Conservation (phyloP, 2,797 vertebrate genomes). For the Podarcis siculus region DNA sequence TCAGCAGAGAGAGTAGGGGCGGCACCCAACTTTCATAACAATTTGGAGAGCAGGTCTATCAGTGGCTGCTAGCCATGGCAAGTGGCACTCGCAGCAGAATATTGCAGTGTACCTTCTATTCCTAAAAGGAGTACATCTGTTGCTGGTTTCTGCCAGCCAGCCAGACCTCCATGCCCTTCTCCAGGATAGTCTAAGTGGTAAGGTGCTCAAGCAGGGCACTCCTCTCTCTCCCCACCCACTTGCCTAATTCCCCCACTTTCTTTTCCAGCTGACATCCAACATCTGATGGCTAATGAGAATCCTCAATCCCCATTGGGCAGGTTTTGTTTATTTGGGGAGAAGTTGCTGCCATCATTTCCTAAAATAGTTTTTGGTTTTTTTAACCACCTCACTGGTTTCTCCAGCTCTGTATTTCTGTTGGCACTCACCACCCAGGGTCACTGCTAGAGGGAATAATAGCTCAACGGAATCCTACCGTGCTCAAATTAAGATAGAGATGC, state of each 20-base stretch:
- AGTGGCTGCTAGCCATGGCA: not conserved
- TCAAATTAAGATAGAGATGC: not conserved
- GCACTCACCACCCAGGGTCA: not conserved
- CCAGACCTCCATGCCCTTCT: too few relatives aligned
- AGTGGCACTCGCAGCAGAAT: not conserved
- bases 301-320: not conserved
- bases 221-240: too few relatives aligned
- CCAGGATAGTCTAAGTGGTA: too few relatives aligned
- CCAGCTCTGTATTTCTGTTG: not conserved
- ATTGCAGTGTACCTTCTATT: not conserved
- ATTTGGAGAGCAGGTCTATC: too few relatives aligned
- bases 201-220: too few relatives aligned
- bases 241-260: not conserved
- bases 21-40: too few relatives aligned
- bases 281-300: not conserved
- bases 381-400: not conserved
- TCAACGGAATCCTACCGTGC: not conserved
- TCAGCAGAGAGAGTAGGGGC: too few relatives aligned
- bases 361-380: too few relatives aligned
- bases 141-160: too few relatives aligned
- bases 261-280: not conserved
- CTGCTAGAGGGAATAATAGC: not conserved
- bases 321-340: not conserved
- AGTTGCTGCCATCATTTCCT: too few relatives aligned
- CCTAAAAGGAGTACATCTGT: not conserved